Conservation (phyloP, 2,888 invertebrate species). For the Lasioglossum zephyrum region DNA sequence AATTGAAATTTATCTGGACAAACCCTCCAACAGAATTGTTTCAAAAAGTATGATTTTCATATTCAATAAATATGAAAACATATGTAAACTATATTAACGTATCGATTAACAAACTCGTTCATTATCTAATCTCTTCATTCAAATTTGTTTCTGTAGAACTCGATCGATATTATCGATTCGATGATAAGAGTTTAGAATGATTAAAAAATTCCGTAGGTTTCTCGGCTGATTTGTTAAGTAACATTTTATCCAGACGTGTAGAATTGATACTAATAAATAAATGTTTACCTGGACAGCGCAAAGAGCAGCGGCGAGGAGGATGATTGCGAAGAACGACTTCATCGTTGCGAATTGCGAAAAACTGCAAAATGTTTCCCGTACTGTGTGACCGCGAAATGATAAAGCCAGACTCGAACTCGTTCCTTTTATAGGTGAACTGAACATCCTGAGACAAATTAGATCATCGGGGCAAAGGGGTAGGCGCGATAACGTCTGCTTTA, state of each 20-base stretch:
- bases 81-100: too few species aligned
- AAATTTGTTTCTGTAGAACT: too few species aligned
- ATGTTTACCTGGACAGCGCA: slow-evolving; percentile 42
- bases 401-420: background rate
- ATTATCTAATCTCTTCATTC: too few species aligned
- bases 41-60: too few species aligned
- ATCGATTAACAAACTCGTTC: too few species aligned
- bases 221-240: background rate
- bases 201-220: background rate
- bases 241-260: too few species aligned
- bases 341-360: slow-evolving; percentile 6
- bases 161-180: too few species aligned
- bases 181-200: background rate
- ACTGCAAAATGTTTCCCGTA: background rate
- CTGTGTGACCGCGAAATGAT: slow-evolving; percentile 16
- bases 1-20: too few species aligned
- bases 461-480: slow-evolving; percentile 14
- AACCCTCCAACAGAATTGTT: too few species aligned
- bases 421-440: slow-evolving; percentile 22
- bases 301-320: slow-evolving; percentile 25
- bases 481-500: slow-evolving; percentile 17
- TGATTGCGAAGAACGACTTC: slow-evolving; percentile 20
- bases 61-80: too few species aligned
- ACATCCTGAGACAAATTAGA: background rate
- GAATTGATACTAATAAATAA: too few species aligned